These are phyloP conservation scores for Tribolium castaneum DNA, from an alignment of 1,140 invertebrate genomes.

Conservation along the genomic window DNA sequence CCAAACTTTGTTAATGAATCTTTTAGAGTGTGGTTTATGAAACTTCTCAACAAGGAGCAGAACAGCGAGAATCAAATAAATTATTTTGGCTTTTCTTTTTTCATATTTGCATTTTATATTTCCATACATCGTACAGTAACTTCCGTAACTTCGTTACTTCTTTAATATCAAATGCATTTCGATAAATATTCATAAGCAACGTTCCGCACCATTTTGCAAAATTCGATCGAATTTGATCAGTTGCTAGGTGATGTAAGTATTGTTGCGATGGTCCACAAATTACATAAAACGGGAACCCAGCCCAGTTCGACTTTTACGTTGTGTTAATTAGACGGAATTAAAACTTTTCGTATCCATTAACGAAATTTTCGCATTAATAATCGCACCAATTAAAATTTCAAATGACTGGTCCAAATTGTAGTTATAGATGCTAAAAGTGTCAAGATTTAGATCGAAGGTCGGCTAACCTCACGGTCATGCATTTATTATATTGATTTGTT, in stretches of 20 bases:
- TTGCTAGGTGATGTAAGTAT: slow-evolving; percentile 5
- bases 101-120: neutral
- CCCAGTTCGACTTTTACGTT: neutral
- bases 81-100: neutral
- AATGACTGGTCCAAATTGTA: neutral
- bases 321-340: neutral
- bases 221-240: slow-evolving; percentile 2
- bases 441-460: neutral
- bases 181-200: slow-evolving; percentile 20
- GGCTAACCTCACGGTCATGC: neutral
- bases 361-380: slow-evolving; percentile 5
- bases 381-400: slow-evolving; percentile 18
- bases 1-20: neutral
- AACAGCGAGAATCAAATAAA: neutral
- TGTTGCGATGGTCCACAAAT: neutral
- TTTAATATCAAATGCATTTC: neutral
- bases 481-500: slow-evolving; percentile 19
- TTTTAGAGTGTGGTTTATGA: neutral
- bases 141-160: neutral
- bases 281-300: neutral
- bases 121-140: neutral
- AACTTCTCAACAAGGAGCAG: neutral
- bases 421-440: neutral
- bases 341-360: neutral
- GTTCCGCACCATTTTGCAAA: neutral